A percentile compares a stretch with the other conserved stretches of the same genome.
phyloP scores from a whole-genome alignment of 2,113 vertebrate species.

The Megaceryle maxima region DNA sequence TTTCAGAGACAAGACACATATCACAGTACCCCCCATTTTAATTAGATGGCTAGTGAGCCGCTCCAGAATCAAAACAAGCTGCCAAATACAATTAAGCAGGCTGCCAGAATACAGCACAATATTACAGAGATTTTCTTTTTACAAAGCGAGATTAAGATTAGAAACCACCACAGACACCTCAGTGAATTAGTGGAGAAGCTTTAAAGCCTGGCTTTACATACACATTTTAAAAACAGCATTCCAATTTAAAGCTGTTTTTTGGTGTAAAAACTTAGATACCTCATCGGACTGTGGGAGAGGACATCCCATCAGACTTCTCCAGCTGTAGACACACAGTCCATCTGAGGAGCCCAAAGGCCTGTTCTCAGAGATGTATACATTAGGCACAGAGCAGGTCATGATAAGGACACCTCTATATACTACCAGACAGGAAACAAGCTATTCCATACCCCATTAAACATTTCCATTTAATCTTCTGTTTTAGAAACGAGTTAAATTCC shows the following conservation, averaged over 20 bases:
- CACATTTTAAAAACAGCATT: not conserved
- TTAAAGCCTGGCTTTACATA: not conserved
- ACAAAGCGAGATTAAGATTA: not conserved
- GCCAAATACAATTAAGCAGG: slow-evolving; percentile 52
- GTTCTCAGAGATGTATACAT: not conserved
- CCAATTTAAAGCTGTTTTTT: not conserved
- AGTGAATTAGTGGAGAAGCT: not conserved
- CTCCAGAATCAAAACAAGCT: slow-evolving; percentile 50
- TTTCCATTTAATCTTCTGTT: not conserved
- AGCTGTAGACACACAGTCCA: not conserved
- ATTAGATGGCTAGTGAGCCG: slow-evolving; percentile 43
- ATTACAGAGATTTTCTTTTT: not conserved
- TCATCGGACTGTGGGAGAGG: not conserved
- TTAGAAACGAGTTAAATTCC: not conserved
- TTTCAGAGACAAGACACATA: slow-evolving; percentile 7
- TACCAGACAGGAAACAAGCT: not conserved
- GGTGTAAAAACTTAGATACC: not conserved
- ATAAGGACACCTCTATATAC: not conserved
- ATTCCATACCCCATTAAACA: not conserved
- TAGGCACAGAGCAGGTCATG: rapidly evolving
- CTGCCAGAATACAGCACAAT: slow-evolving; percentile 1
- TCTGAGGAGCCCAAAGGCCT: not conserved
- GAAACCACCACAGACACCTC: not conserved
- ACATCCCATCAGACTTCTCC: not conserved
- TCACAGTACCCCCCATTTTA: slow-evolving; percentile 7